Evolutionary conservation across 2,113 vertebrate genomes (phyloP).

Genomic region (Oostethus manadensis): DNA sequence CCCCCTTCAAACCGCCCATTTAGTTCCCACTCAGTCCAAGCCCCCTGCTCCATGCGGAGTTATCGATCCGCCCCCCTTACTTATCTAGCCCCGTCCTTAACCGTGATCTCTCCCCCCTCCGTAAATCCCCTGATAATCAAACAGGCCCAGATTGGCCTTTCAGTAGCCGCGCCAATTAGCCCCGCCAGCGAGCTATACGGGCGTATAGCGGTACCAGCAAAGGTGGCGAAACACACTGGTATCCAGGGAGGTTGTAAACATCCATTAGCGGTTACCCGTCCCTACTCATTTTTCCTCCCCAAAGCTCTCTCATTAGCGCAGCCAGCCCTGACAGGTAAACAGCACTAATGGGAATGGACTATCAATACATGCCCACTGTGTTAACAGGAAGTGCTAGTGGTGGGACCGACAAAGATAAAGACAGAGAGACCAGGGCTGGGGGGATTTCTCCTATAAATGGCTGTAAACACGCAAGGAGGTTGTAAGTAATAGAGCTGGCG

Average conservation of each 20-base stretch:
- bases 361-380: constrained; percentile 82
- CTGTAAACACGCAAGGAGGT: constrained; percentile 40
- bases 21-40: constrained; percentile 40
- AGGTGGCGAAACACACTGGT: constrained; percentile 47
- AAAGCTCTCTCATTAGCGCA: constrained; percentile 90
- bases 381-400: constrained; percentile 73
- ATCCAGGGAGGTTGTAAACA: constrained; percentile 79
- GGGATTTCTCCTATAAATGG: constrained; percentile 57
- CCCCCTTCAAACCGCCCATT: constrained; percentile 43
- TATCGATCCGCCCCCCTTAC: constrained; percentile 60
- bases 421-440: constrained; percentile 13
- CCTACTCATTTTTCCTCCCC: constrained; percentile 83
- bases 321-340: constrained; percentile 87
- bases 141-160: constrained; percentile 54
- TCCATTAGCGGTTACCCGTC: constrained; percentile 85
- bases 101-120: constrained; percentile 40
- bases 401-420: constrained; percentile 45
- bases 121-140: constrained; percentile 62
- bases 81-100: constrained; percentile 38
- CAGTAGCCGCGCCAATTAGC: constrained; percentile 76
- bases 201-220: constrained; percentile 58
- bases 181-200: constrained; percentile 35
- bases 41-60: constrained; percentile 25
- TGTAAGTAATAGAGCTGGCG: constrained; percentile 32
- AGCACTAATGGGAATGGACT: constrained; percentile 87